Conservation (phyloP, 2,888 invertebrate species). For the Noctua pronuba region DNA sequence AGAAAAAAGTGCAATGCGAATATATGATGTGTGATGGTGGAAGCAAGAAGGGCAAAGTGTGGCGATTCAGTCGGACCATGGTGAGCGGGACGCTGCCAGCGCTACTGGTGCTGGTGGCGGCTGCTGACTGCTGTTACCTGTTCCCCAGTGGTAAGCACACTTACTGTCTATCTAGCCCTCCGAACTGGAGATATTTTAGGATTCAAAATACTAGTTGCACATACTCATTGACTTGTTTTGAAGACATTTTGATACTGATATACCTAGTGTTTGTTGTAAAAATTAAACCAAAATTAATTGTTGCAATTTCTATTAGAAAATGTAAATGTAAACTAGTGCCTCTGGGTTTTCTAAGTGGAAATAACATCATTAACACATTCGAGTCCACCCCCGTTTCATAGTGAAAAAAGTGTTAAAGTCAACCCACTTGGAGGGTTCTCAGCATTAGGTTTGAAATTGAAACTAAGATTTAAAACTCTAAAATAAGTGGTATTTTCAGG, state of each 20-base stretch:
- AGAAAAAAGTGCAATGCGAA: slow-evolving; percentile 66
- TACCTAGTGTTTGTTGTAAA: background rate
- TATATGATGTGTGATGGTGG: slow-evolving; percentile 80
- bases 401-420: too few species aligned
- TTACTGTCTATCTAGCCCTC: background rate
- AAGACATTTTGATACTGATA: background rate
- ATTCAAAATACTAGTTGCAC: background rate
- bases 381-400: too few species aligned
- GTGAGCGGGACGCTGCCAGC: slow-evolving; percentile 73
- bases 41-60: slow-evolving; percentile 64
- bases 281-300: background rate
- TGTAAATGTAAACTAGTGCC: background rate
- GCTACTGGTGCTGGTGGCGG: slow-evolving; percentile 75
- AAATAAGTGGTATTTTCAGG: too few species aligned
- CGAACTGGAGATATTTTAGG: background rate
- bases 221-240: background rate
- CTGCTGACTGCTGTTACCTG: slow-evolving; percentile 86
- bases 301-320: background rate
- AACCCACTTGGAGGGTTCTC: background rate
- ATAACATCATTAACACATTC: background rate
- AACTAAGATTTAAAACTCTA: too few species aligned
- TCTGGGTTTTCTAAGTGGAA: background rate
- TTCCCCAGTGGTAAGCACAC: slow-evolving; percentile 88
- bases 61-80: slow-evolving; percentile 78
- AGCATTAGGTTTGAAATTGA: too few species aligned